phyloP scores from a whole-genome alignment of 2,113 vertebrate genomes.

The Zootoca vivipara region DNA sequence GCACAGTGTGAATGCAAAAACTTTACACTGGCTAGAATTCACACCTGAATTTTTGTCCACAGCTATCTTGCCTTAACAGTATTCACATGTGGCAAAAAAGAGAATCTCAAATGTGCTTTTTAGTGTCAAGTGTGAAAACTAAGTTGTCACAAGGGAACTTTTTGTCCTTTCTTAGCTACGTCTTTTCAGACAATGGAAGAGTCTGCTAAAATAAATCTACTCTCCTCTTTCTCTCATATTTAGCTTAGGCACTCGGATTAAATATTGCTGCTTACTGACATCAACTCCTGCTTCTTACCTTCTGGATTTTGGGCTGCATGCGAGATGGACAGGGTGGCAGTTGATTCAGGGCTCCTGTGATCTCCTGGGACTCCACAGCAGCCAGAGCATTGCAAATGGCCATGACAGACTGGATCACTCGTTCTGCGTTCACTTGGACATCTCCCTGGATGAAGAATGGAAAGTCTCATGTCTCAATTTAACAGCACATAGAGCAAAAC shows the following conservation, averaged over 20 bases:
- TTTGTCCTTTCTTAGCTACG: not conserved
- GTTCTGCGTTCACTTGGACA: constrained; percentile 84
- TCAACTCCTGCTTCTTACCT: constrained; percentile 71
- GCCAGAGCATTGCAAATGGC: constrained; percentile 92
- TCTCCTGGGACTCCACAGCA: constrained; percentile 89
- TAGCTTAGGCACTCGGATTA: fast-evolving
- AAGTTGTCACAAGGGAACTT: not conserved
- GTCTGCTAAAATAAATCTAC: not conserved
- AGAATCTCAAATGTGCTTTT: not conserved
- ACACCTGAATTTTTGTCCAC: not conserved
- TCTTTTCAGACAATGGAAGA: not conserved
- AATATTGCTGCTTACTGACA: fast-evolving
- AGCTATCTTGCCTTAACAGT: not conserved
- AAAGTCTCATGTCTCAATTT: not conserved
- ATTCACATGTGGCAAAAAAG: not conserved
- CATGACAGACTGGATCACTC: constrained; percentile 93
- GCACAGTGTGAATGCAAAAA: not conserved
- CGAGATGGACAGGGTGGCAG: constrained; percentile 94
- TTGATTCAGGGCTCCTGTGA: constrained; percentile 90
- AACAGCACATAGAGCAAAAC: not conserved
- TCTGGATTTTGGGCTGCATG: constrained; percentile 91
- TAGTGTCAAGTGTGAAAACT: not conserved
- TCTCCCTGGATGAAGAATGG: constrained; percentile 76
- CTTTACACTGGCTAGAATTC: not conserved
- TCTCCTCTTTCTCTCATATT: not conserved